phyloP scores from a whole-genome alignment of 2,797 vertebrate species.

The Fundulus diaphanus region DNA sequence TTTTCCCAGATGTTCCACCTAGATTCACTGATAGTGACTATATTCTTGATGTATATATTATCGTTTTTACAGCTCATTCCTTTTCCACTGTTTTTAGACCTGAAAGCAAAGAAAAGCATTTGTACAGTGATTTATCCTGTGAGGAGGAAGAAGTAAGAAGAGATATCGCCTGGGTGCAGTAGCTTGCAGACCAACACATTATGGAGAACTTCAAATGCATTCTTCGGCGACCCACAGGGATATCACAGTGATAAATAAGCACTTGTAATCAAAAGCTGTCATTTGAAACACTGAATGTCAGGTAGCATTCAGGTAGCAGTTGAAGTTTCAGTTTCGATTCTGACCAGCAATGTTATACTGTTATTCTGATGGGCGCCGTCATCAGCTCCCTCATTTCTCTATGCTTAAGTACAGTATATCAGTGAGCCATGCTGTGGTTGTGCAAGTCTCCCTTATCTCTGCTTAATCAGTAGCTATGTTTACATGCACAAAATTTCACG shows the following conservation, averaged over 20 bases:
- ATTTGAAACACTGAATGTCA: background rate
- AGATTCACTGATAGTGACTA: slow-evolving; percentile 42
- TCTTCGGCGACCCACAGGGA: background rate
- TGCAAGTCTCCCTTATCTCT: background rate
- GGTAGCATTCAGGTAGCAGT: background rate
- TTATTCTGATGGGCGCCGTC: background rate
- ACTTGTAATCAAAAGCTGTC: background rate
- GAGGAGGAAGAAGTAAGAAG: background rate
- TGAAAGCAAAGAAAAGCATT: background rate
- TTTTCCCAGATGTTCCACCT: slow-evolving; percentile 46
- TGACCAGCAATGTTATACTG: background rate
- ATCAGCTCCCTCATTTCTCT: background rate
- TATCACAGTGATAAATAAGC: background rate
- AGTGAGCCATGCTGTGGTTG: background rate
- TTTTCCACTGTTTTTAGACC: background rate
- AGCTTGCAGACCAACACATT: background rate
- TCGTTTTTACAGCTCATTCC: background rate
- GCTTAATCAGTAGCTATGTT: background rate
- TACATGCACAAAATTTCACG: too few relatives aligned
- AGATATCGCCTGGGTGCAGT: background rate
- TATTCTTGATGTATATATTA: slow-evolving; percentile 20
- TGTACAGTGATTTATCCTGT: background rate
- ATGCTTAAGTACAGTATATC: background rate
- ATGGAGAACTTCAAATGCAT: background rate
- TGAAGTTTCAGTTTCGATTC: background rate